phyloP scores from a whole-genome alignment of 64 coral and sea anemone species.

The Acropora yongei region DNA sequence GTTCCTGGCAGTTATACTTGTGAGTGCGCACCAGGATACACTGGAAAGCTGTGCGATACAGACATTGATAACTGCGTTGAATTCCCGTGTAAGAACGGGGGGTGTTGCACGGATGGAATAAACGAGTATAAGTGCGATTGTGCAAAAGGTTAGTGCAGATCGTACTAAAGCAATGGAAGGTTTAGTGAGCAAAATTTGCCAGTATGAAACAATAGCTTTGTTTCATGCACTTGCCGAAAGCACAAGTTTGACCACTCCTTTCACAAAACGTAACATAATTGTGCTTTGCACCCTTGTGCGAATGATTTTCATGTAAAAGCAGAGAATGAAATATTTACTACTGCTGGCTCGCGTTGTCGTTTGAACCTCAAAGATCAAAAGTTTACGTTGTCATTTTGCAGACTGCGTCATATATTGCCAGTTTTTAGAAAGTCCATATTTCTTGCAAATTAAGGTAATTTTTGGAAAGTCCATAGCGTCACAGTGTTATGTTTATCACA shows the following conservation, averaged over 20 bases:
- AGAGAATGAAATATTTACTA: too few relatives aligned
- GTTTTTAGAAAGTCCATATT: neutral
- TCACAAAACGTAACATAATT: slow-evolving; percentile 3
- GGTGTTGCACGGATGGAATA: slow-evolving; percentile 37
- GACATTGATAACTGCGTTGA: slow-evolving; percentile 43
- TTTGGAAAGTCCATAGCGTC: neutral
- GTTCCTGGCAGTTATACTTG: slow-evolving; percentile 52
- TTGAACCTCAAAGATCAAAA: too few relatives aligned
- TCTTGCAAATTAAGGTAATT: neutral
- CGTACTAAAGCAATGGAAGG: neutral
- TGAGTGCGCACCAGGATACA: slow-evolving; percentile 55
- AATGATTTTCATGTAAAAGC: too few relatives aligned
- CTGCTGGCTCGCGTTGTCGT: too few relatives aligned
- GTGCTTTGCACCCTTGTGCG: neutral
- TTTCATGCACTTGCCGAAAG: neutral
- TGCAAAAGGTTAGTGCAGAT: slow-evolving; percentile 4
- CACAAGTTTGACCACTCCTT: neutral
- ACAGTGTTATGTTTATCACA: neutral
- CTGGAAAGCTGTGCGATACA: slow-evolving; percentile 54
- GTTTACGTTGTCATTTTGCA: too few relatives aligned
- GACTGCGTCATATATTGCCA: too few relatives aligned
- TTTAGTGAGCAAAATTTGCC: neutral
- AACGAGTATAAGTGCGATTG: slow-evolving; percentile 34
- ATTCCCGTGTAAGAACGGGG: slow-evolving; percentile 48
- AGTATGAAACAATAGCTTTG: neutral